A percentile compares a stretch with the other conserved stretches of the same genome.
Evolutionary conservation across 2,888 invertebrate species (phyloP).

Genomic region (Pammene aurita): DNA sequence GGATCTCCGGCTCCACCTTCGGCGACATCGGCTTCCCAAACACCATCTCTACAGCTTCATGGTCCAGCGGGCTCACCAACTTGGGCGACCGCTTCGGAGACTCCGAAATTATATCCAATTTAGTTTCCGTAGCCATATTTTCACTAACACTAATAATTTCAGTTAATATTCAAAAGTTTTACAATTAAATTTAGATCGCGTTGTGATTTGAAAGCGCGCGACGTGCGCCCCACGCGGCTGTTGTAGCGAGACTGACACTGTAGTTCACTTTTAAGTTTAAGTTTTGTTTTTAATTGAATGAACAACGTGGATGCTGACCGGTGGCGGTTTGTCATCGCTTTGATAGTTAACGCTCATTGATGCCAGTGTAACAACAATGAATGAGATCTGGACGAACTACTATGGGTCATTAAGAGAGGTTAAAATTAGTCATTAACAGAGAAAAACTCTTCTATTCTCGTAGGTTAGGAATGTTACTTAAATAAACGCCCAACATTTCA

Average conservation of each 20-base stretch:
- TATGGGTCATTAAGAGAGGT: too few relatives aligned
- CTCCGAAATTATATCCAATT: conserved; percentile 54
- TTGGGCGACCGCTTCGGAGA: conserved; percentile 48
- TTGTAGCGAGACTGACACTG: conserved; percentile 30
- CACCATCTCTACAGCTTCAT: conserved; percentile 63
- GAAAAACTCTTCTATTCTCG: too few relatives aligned
- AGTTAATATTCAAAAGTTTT: conserved; percentile 8
- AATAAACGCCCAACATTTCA: too few relatives aligned
- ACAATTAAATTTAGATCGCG: conserved; percentile 39
- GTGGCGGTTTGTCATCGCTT: background rate
- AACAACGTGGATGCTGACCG: conserved; percentile 13
- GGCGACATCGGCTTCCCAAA: conserved; percentile 61
- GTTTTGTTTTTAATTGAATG: conserved; percentile 20
- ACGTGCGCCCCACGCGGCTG: conserved; percentile 20
- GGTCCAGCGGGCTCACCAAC: conserved; percentile 50
- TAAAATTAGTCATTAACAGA: too few relatives aligned
- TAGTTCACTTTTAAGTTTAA: conserved; percentile 4
- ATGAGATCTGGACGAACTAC: too few relatives aligned
- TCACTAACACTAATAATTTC: conserved; percentile 21
- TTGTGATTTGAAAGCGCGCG: conserved; percentile 18
- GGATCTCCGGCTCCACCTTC: conserved; percentile 52
- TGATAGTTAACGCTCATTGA: background rate
- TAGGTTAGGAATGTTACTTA: too few relatives aligned
- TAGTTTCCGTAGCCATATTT: conserved; percentile 48
- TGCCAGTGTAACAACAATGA: background rate